Evolutionary conservation across 2,888 invertebrate genomes (phyloP).

Genomic region (Brachynemurus nebulosus): DNA sequence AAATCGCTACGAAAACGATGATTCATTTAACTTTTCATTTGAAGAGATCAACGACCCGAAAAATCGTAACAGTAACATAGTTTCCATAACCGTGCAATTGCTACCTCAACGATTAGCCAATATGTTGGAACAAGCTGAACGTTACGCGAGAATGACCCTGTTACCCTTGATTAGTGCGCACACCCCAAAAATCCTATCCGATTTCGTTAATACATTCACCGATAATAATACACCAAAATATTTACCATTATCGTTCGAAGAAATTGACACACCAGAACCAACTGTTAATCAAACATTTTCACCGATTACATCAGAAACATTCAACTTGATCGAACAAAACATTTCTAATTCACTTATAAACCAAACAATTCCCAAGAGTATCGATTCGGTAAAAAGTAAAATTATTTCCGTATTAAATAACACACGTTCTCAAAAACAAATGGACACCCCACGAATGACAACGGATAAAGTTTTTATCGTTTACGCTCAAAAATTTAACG

Average conservation of each 20-base stretch:
- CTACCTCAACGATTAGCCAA: constrained; percentile 64
- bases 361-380: too few species aligned
- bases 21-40: constrained; percentile 24
- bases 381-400: too few species aligned
- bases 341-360: too few species aligned
- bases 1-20: constrained; percentile 5
- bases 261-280: constrained; percentile 14
- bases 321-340: too few species aligned
- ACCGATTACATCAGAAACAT: background rate
- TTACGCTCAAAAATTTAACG: too few species aligned
- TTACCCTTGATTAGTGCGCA: constrained; percentile 65
- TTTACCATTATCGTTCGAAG: constrained; percentile 28
- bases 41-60: constrained; percentile 17
- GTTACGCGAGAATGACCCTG: constrained; percentile 64
- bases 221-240: constrained; percentile 23
- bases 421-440: too few species aligned
- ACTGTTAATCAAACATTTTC: too few species aligned
- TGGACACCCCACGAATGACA: too few species aligned
- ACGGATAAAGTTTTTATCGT: background rate
- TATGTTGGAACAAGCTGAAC: constrained; percentile 67
- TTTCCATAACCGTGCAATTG: constrained; percentile 55
- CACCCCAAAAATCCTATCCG: constrained; percentile 50
- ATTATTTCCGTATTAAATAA: too few species aligned
- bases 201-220: constrained; percentile 25
- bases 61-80: constrained; percentile 25